Base-by-base conservation (phyloP, 2,888 invertebrate genomes). In the Drosophila incognita region DNA sequence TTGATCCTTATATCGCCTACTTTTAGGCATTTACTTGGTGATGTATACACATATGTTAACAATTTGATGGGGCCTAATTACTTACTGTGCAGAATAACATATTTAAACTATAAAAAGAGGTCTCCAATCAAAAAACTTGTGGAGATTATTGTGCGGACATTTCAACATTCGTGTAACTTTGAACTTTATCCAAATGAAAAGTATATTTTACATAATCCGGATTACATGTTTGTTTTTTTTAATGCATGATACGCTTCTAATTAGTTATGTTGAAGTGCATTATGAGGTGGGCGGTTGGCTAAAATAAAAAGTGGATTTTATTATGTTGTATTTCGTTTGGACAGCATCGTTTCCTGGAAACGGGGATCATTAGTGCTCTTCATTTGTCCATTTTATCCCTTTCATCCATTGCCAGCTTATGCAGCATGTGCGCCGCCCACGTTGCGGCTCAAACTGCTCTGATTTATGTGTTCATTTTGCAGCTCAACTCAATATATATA, bases 401-500 rank as follows among this genome's bases (percentile, higher is more conserved):
- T 35, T 13, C 27, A 48, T 46, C 10, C 31, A 11, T 4, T 24
- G 29, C 13, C 4, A 13, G 21, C 46, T 21, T 13, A 8, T 64
- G 29, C 15, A 10, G 24, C 36, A 33, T 46, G 52, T 36, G 74
- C 48, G 51, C 31, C 51, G 21, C 46, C 46, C 36, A 60, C 42
- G 38, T 40, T 42, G 21, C 21, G 24, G 21, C 42, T 68, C 33
- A 74, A 64, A 64, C 56, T 63, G 46, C 60, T 18, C 52, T 71
- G 76, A 78, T 78, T 76, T 78, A 76, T 74, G 75, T 63, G 68
- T 61, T 74, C 68, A 54, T 78, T 64, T 76, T 53, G 51, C 62
- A 48, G 67, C 49, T 52, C 42, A 48, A 35, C 24, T 42, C 42
- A 10, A 27, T 29, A 33, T 59, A 27, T 59, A 59, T 42, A 53